Conservation (phyloP, 2,888 invertebrate species). For the Harpagoxenus sublaevis region DNA sequence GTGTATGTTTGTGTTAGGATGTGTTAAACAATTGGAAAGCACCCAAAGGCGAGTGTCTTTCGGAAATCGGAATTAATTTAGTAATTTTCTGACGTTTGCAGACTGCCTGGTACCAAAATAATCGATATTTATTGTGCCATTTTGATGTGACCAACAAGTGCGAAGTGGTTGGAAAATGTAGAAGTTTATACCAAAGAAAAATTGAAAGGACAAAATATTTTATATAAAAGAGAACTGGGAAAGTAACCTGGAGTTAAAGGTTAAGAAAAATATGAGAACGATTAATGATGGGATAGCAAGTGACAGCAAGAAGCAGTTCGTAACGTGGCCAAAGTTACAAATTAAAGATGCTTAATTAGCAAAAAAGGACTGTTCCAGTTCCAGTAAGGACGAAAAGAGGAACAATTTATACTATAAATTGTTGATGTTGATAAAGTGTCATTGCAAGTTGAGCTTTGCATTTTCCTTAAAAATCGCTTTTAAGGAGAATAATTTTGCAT, state of each 20-base stretch:
- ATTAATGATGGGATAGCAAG: not conserved
- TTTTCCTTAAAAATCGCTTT: not conserved
- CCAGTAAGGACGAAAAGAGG: not conserved
- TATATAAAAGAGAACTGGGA: not conserved
- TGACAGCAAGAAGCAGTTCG: not conserved
- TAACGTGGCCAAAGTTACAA: not conserved
- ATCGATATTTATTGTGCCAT: not conserved
- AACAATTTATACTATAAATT: not conserved
- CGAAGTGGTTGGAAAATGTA: not conserved
- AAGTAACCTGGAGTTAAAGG: not conserved
- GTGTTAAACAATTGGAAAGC: no score
- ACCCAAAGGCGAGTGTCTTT: no score
- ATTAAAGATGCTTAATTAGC: not conserved
- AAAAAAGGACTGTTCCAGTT: not conserved
- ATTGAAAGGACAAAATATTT: not conserved
- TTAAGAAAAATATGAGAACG: not conserved
- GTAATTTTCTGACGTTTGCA: not conserved
- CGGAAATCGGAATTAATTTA: not conserved
- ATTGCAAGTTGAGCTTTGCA: not conserved
- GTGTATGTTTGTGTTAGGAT: no score
- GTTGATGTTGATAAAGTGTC: not conserved
- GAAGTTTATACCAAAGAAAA: not conserved
- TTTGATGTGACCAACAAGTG: not conserved
- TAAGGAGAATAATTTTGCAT: not conserved
- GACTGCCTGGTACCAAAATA: not conserved